Evolutionary conservation across 2,888 invertebrate species (phyloP), one percentile per base, ranked within the genome.

Genomic region (Disparrhopalites patrizii): DNA sequence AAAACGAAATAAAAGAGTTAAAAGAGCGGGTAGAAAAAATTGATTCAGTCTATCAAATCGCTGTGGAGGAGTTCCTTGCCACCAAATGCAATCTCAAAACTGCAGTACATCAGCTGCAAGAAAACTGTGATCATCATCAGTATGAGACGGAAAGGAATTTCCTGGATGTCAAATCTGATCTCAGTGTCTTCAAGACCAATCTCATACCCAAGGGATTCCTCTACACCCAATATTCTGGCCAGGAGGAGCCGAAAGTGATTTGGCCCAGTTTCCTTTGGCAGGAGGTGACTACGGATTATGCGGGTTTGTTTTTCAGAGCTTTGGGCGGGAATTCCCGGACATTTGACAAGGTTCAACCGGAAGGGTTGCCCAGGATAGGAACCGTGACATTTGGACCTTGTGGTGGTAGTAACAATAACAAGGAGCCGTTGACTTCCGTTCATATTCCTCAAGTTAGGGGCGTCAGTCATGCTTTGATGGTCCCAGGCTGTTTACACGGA

Each of bases 291-390:
- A n/a, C 27, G 18, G 36, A 40, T 1, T 66, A 66, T 36, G 66
- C 66, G 52, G 66, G 66, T 40, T 43, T 55, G 7, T 66, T 66
- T 30, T 66, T 66, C 50, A 54, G 66, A 0, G 62, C 51, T n/a
- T 27, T 52, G 28, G 66, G 66, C 18, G 62, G 62, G 7, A 28
- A n/a, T 15, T 54, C 66, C 10, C 20, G 40, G 3, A 8, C 40
- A 2, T 61, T 60, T 30, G 66, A n/a, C 30, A 43, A 43, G n/a
- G 20, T 15, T 43, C 43, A 43, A 15, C 43, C 43, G 8, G 43
- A 43, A 10, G 43, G 43, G n/a, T 5, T 43, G 5, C 43, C 43
- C 7, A 43, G 43, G 20, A 43, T 43, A 10, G n/a, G 43, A 10
- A 43, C 43, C 7, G 20, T 43, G 5, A 43, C 8, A 10, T 43